Evolutionary conservation across 2,888 invertebrate species (phyloP).

Genomic region (Macaria notata): DNA sequence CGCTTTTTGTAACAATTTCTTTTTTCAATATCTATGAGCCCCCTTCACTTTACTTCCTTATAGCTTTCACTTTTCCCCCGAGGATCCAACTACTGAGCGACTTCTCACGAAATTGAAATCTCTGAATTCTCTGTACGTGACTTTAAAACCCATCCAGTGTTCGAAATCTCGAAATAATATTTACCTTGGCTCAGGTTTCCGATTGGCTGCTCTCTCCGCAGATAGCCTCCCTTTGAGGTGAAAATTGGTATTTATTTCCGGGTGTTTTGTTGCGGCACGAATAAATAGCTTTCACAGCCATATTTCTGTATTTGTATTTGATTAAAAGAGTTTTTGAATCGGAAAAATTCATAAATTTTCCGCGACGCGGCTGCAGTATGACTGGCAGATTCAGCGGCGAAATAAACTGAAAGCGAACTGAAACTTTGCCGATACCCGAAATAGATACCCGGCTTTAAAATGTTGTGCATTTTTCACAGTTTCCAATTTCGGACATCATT

Average conservation of each 20-base stretch:
- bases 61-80: constrained; percentile 46
- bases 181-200: constrained; percentile 59
- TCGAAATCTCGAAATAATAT: constrained; percentile 68
- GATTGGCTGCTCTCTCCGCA: constrained; percentile 51
- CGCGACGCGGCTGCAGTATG: constrained; percentile 16
- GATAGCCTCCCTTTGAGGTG: constrained; percentile 63
- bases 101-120: constrained; percentile 69
- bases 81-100: constrained; percentile 49
- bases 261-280: constrained; percentile 47
- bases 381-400: constrained; percentile 16
- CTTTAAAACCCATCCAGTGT: constrained; percentile 65
- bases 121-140: constrained; percentile 63
- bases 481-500: not conserved
- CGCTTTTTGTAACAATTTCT: constrained; percentile 7
- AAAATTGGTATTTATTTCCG: constrained; percentile 66
- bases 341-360: constrained; percentile 28
- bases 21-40: constrained; percentile 24
- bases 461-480: constrained; percentile 5
- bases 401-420: constrained; percentile 16
- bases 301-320: constrained; percentile 36
- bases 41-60: constrained; percentile 39
- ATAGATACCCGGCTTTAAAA: constrained; percentile 10
- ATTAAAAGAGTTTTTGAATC: constrained; percentile 30
- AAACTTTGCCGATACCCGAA: constrained; percentile 14
- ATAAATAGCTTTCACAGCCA: constrained; percentile 33